phyloP scores from a whole-genome alignment of 2,888 invertebrate genomes.

The Cheilosia grossa region DNA sequence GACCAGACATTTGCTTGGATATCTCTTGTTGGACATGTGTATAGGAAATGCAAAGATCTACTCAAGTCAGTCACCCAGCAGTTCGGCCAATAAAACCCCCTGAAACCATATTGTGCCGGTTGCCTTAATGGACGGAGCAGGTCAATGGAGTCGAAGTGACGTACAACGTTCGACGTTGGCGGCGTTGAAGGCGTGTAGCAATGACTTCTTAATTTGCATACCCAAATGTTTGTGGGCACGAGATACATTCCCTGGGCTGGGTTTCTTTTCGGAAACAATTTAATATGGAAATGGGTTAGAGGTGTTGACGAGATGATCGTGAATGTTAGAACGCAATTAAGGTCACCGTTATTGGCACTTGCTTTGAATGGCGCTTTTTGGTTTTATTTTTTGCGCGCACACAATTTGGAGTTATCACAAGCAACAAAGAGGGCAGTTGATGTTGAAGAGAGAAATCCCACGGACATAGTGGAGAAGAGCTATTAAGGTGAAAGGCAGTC shows the following conservation, averaged over 20 bases:
- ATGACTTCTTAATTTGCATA: conserved; percentile 71
- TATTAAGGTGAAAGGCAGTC: not conserved
- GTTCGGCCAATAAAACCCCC: conserved; percentile 16
- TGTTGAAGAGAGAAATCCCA: conserved; percentile 24
- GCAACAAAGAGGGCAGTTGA: conserved; percentile 5
- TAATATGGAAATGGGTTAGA: conserved; percentile 41
- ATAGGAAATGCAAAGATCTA: conserved; percentile 57
- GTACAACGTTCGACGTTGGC: conserved; percentile 57
- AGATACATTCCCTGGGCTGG: conserved; percentile 6
- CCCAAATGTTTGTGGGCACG: conserved; percentile 40
- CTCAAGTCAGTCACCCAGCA: conserved; percentile 30
- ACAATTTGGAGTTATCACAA: conserved; percentile 23
- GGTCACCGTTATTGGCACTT: conserved; percentile 41
- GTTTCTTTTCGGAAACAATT: conserved; percentile 12
- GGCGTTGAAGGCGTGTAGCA: conserved; percentile 53
- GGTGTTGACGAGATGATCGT: conserved; percentile 44
- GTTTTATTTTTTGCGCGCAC: not conserved
- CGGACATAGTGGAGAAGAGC: not conserved
- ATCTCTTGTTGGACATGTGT: conserved; percentile 63
- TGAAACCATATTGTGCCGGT: conserved; percentile 42
- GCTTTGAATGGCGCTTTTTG: conserved; percentile 24
- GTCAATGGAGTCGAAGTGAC: conserved; percentile 58
- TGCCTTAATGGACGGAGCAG: conserved; percentile 49
- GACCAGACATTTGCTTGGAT: conserved; percentile 47
- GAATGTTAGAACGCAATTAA: conserved; percentile 47